Evolutionary conservation across 2,888 invertebrate genomes (phyloP), one percentile per base, ranked within the genome.

Genomic region (Apotomis capreana): DNA sequence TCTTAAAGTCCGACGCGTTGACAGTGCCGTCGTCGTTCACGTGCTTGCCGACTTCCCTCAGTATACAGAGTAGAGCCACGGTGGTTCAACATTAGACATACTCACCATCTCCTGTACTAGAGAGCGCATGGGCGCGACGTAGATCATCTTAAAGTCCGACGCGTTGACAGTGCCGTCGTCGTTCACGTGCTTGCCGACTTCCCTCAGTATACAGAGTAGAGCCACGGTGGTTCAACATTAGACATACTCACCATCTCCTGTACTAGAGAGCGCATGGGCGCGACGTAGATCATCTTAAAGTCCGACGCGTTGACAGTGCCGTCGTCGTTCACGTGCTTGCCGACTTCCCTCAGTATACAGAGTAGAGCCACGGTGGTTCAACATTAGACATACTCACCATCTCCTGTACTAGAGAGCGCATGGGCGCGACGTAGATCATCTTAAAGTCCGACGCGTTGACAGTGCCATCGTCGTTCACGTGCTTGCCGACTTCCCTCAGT

Each of bases 221-320:
- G 99, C 99, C 0, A 99, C 99, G 90, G 99, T 99, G 0, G 99
- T 99, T 26, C 26, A 26, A 2, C 26, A 26, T 26, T 26, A 15
- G 36, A 12, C n/a, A 1, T 3, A 79, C 88, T 83, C 75, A 93
- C 99, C 99, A 99, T 99, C 94, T 99, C 99, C 89, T 99, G 99
- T 83, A 99, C 99, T 4, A 99, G 95, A 0, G 99, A 99, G 73
- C 98, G 94, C 99, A 99, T 99, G 0, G 99, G 99, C 12, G 99
- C 99, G 10, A 99, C 96, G 85, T 99, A 99, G 74, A 99, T 98
- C 79, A 99, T 98, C 94, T 99, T 99, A 90, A 99, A 99, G 83
- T 99, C 98, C 81, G 98, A 97, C 0, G 96, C 97, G 87, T 98
- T 98, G 77, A 99, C 99, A 0, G 98, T 97, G 0, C 99, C 99